Evolutionary conservation across 2,888 invertebrate genomes (phyloP), one percentile per base, ranked within the genome.

Genomic region (Antheraea assamensis): DNA sequence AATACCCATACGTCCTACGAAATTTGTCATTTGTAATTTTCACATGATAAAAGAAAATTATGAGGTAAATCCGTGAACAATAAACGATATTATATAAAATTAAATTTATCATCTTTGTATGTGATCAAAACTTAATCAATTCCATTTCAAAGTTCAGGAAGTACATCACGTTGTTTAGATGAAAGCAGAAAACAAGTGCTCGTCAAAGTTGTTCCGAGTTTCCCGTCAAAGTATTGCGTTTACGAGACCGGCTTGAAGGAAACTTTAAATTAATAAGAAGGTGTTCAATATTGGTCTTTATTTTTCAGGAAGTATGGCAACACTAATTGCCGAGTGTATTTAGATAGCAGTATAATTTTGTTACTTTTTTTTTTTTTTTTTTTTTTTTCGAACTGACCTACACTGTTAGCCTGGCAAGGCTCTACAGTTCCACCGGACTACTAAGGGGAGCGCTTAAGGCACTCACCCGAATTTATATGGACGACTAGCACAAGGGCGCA

Each of bases 51-150:
- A 2, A 52, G 21, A 52, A 52, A 58, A 58, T 24, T 5, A 2
- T 5, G 2, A 24, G 2, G 8, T 27, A 61, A 61, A 61, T 61
- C 1, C 24, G 24, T 27, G 21, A 7, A n/a, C 7, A 55, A 49
- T 4, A n/a, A n/a, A 61, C 61, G 8, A 10, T 27, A 10, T 3
- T 24, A 19, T 27, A 61, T 61, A 15, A 61, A 61, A 27, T 8
- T 61, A 35, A 27, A n/a, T 58, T 2, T 4, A 24, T 8, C 58
- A 27, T 61, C 15, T 27, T 15, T 7, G 13, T 27, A 27, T 27
- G 61, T 61, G 61, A 61, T 61, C 27, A 61, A 61, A 61, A 61
- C 24, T 61, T 61, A 61, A 61, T 61, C 61, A 61, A 61, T 61
- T 61, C 27, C 13, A 61, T 61, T 61, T 27, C 27, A 61, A 61